These are phyloP conservation scores for Steromphala cineraria DNA, from an alignment of 2,888 invertebrate species.

Conservation along the genomic window DNA sequence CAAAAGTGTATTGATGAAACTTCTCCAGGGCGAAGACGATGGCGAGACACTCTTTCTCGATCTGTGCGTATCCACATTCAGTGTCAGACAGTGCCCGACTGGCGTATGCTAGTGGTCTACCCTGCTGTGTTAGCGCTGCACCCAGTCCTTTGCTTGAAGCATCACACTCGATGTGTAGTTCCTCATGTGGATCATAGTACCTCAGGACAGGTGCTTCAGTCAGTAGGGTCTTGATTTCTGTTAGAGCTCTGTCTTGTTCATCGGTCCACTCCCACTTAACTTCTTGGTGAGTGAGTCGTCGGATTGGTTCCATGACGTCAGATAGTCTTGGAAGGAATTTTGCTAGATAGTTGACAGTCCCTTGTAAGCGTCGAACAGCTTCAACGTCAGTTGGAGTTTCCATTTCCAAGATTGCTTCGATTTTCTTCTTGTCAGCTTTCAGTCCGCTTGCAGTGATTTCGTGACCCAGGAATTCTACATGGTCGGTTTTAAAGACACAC, in stretches of 20 bases:
- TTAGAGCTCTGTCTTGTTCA: conserved; percentile 35
- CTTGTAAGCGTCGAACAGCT: not conserved
- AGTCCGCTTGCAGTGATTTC: not conserved
- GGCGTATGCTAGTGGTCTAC: conserved; percentile 42
- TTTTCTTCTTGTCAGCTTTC: no score
- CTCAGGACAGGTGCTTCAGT: conserved; percentile 28
- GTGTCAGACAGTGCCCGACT: conserved; percentile 37
- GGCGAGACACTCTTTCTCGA: conserved; percentile 49
- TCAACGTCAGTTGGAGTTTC: no score
- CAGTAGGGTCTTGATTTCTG: conserved; percentile 27
- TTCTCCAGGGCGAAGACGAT: conserved; percentile 40
- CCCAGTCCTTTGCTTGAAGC: no score
- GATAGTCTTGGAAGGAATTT: no score
- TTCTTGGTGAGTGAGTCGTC: conserved; percentile 23
- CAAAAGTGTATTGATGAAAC: conserved; percentile 45
- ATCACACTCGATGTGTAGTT: conserved; percentile 22
- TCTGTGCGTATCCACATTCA: no score
- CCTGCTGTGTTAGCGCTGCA: conserved; percentile 42
- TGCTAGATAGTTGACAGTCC: no score
- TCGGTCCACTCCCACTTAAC: conserved; percentile 25
- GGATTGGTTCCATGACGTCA: conserved; percentile 25
- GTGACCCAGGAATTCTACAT: no score
- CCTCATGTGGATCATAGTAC: conserved; percentile 24
- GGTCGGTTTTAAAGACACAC: no score
- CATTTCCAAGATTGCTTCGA: no score